Evolutionary conservation across 2,797 vertebrate species (phyloP), one percentile per base, ranked within the genome.

Genomic region (Pyrocephalus nanus): DNA sequence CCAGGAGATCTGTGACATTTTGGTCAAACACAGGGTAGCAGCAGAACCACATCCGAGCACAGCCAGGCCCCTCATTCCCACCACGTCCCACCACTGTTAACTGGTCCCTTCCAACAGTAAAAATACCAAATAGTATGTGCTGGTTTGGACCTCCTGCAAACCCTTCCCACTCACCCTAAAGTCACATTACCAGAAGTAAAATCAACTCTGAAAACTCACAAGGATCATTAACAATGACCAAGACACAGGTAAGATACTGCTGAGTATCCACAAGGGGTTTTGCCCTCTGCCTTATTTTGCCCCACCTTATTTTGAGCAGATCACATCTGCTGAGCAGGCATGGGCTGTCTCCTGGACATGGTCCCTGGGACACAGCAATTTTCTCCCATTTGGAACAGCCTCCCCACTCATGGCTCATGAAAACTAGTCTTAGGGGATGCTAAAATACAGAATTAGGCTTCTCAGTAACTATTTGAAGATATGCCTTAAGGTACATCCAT

Each of bases 301-400:
- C n/a, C n/a, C 43, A 57, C 16, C 16, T 55, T 19, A 27, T 60
- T 75, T 55, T 27, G 27, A 92, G 13, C n/a, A 87, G 48, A 58
- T 3, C 17, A 16, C 1, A 0, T 34, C 45, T 43, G 50, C 16
- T 1, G 0, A 58, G 43, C 29, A 86, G 77, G 51, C 32, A 55
- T 0, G 1, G 11, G 27, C 53, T 51, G 29, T 40, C 58, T 62
- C 48, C 64, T 50, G 7, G 38, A 55, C 16, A 11, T 4, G 4
- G 3, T 66, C 22, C 58, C 29, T 26, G 38, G 12, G 62, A 51
- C 53, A 57, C 29, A 42, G 54, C 0, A 2, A 27, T 50, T 48
- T 71, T 40, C 54, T 54, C 27, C 34, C 32, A 75, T 51, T 32
- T 61, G 16, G 48, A 66, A 23, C 30, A 87, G 47, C 13, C 82